Percentiles rank a stretch among this genome's conserved stretches.
Evolutionary conservation across 2,888 invertebrate species (phyloP).

Genomic region (Drosophila flavopinicola): DNA sequence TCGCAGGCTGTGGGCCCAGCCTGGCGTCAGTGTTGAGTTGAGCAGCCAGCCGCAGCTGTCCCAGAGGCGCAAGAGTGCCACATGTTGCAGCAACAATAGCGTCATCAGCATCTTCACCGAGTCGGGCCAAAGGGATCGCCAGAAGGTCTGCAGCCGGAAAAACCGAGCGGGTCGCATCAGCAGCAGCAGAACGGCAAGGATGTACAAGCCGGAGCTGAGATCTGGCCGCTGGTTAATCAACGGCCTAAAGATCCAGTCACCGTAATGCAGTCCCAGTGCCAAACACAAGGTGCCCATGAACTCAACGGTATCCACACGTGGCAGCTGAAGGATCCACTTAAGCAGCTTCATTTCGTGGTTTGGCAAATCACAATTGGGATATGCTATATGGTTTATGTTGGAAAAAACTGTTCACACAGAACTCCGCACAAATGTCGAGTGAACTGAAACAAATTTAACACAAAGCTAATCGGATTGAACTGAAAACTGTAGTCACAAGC

Average conservation of each 20-base stretch:
- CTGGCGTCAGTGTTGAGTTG: slow-evolving; percentile 1
- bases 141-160: neutral
- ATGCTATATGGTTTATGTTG: neutral
- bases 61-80: slow-evolving; percentile 34
- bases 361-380: too few relatives aligned
- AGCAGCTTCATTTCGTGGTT: slow-evolving; percentile 6
- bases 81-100: slow-evolving; percentile 38
- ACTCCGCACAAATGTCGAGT: neutral
- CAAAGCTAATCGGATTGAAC: neutral
- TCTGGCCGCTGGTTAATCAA: slow-evolving; percentile 34
- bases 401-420: neutral
- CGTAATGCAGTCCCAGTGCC: slow-evolving; percentile 22
- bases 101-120: slow-evolving; percentile 29
- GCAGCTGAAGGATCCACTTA: neutral
- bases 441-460: slow-evolving; percentile 6
- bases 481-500: neutral
- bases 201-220: slow-evolving; percentile 42
- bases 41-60: slow-evolving; percentile 25
- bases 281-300: slow-evolving; percentile 23
- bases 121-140: slow-evolving; percentile 6
- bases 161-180: slow-evolving; percentile 10
- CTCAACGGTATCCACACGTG: slow-evolving; percentile 30
- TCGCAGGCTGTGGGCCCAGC: slow-evolving; percentile 14
- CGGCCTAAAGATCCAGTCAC: slow-evolving; percentile 26
- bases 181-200: slow-evolving; percentile 30